Evolutionary conservation across 2,888 invertebrate species (phyloP).

Genomic region (Cataglyphis livida): DNA sequence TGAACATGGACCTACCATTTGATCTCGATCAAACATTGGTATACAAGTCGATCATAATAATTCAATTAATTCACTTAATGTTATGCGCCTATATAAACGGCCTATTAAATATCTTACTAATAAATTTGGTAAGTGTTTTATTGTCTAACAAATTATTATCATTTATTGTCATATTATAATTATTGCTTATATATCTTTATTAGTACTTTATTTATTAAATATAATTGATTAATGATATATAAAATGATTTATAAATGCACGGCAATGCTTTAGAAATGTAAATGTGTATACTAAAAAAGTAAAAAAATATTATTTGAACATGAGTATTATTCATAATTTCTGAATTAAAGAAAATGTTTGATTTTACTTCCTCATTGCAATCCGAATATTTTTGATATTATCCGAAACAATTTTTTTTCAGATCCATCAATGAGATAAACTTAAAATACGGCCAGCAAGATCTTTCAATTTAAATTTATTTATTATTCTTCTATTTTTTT

Average conservation of each 20-base stretch:
- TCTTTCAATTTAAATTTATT: neutral
- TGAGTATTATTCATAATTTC: neutral
- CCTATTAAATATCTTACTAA: constrained; percentile 3
- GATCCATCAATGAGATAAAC: neutral
- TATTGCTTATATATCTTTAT: neutral
- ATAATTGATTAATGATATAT: neutral
- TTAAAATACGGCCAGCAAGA: neutral
- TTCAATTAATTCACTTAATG: constrained; percentile 4
- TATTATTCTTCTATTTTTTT: neutral
- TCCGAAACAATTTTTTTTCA: neutral
- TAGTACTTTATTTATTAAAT: neutral
- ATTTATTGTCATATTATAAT: constrained; percentile 24
- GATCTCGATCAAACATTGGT: neutral
- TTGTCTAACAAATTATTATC: neutral
- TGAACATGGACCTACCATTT: constrained; percentile 27
- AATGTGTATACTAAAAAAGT: neutral
- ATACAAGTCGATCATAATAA: neutral
- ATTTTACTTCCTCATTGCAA: neutral
- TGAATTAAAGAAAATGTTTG: neutral
- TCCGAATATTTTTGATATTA: neutral
- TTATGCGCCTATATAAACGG: neutral
- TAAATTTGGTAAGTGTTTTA: constrained; percentile 42
- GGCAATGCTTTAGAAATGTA: neutral
- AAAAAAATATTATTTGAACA: neutral
- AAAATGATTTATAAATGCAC: neutral